Conservation (phyloP, 2,113 vertebrate genomes). For the Symphodus melops region DNA sequence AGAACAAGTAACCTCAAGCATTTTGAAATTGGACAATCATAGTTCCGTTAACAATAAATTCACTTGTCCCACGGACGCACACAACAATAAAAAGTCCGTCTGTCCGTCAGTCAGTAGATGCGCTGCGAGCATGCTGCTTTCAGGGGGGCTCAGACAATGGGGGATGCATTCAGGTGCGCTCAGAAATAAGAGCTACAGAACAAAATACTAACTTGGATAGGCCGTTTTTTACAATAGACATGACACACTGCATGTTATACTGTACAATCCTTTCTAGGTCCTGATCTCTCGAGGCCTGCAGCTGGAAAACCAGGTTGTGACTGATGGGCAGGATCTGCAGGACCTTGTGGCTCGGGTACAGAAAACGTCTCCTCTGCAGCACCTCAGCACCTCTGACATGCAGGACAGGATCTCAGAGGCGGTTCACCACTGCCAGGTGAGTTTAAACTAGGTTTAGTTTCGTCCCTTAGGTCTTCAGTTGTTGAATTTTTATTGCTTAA, state of each 20-base stretch:
- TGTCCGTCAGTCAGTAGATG: too few species aligned
- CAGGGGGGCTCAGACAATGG: too few species aligned
- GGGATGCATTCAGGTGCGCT: too few species aligned
- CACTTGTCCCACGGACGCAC: too few species aligned
- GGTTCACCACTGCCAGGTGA: constrained; percentile 39
- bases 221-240: too few species aligned
- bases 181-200: too few species aligned
- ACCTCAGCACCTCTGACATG: constrained; percentile 20
- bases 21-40: too few species aligned
- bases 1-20: too few species aligned
- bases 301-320: constrained; percentile 31
- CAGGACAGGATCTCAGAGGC: constrained; percentile 25
- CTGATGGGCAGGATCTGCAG: constrained; percentile 34
- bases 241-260: background rate
- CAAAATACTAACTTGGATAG: too few species aligned
- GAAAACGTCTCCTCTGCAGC: constrained; percentile 42
- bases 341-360: constrained; percentile 5
- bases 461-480: background rate
- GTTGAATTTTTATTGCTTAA: background rate
- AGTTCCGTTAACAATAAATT: too few species aligned
- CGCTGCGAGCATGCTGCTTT: too few species aligned
- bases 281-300: constrained; percentile 51
- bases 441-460: background rate
- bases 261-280: constrained; percentile 7
- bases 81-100: too few species aligned